These are phyloP conservation scores for Anas capensis DNA, from an alignment of 2,797 vertebrate genomes.

Conservation along the genomic window DNA sequence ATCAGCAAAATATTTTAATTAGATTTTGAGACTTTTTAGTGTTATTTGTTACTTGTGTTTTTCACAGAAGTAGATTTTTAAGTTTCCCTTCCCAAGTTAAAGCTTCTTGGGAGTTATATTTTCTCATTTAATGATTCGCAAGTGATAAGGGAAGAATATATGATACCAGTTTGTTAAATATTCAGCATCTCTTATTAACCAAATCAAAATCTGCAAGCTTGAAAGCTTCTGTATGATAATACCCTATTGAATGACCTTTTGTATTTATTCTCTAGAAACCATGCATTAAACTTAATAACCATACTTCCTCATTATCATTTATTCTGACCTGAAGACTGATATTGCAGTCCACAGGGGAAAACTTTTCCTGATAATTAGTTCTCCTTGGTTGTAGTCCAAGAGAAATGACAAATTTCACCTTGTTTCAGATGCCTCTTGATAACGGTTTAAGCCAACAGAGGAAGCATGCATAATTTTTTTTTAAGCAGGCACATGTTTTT, in stretches of 20 bases:
- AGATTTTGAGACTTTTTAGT: not conserved
- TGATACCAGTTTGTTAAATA: conserved; percentile 71
- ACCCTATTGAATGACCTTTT: conserved; percentile 72
- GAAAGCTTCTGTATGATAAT: conserved; percentile 72
- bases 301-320: conserved; percentile 74
- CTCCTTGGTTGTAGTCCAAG: conserved; percentile 71
- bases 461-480: conserved; percentile 29
- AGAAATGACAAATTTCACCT: conserved; percentile 80
- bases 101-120: conserved; percentile 46
- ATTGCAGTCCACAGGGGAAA: conserved; percentile 67
- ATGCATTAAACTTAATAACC: conserved; percentile 72
- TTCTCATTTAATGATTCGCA: conserved; percentile 72
- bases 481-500: conserved; percentile 8
- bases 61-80: conserved; percentile 10
- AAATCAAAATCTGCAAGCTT: conserved; percentile 68
- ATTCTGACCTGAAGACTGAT: conserved; percentile 79
- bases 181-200: conserved; percentile 70
- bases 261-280: conserved; percentile 73
- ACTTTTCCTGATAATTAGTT: conserved; percentile 79
- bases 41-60: not conserved
- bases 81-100: conserved; percentile 54
- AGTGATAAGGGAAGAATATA: conserved; percentile 36
- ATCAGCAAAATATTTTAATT: not conserved
- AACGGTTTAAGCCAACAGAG: conserved; percentile 66
- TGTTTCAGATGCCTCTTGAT: conserved; percentile 73